Base-by-base conservation (phyloP, 2,888 invertebrate species). In the Spicauda simplicius region DNA sequence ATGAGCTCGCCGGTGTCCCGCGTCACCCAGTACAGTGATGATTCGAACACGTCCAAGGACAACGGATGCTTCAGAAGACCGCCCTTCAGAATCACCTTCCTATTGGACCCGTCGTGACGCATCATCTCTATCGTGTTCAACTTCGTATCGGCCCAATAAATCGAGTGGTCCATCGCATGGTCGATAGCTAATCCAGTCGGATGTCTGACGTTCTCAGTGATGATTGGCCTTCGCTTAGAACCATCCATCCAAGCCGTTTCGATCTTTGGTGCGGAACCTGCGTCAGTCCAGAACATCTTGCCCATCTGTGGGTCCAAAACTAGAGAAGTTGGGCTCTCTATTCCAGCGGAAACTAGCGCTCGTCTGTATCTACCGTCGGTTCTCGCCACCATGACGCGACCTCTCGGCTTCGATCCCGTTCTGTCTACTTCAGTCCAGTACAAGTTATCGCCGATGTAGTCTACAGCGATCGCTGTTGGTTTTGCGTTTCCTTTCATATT, bases 161-260 rank as follows among this genome's bases (percentile, higher is more conserved):
- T 93, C 0, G 97, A 94, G 81, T 98, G 97, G 70, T 97, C 97
- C 95, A 97, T 97, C 0, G 96, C 95, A 79, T 96, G 97, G 82
- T 99, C 99, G 58, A 99, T 96, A 0, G 98, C 95, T 11, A 99
- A 85, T 0, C 98, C 98, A 0, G 97, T 95, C 0, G 99, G 99
- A 79, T 97, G 97, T 25, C 97, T 94, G 30, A 99, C 95, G 70
- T 95, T 95, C 70, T 97, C 97, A 0, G 96, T 95, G 8, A 98
- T 96, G 2, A 99, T 85, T 0, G 97, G 95, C 64, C 96, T 94
- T 2, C 98, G 94, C 82, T 97, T 97, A 0, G 96, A 97, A 0
- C 99, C 99, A 81, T 99, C 99, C 98, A 99, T 98, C 98, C 99
- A 99, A 1, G 98, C 95, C 4, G 96, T 95, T 85, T 99, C 99